Conservation (phyloP, 2,113 vertebrate genomes). For the Nanorana parkeri region DNA sequence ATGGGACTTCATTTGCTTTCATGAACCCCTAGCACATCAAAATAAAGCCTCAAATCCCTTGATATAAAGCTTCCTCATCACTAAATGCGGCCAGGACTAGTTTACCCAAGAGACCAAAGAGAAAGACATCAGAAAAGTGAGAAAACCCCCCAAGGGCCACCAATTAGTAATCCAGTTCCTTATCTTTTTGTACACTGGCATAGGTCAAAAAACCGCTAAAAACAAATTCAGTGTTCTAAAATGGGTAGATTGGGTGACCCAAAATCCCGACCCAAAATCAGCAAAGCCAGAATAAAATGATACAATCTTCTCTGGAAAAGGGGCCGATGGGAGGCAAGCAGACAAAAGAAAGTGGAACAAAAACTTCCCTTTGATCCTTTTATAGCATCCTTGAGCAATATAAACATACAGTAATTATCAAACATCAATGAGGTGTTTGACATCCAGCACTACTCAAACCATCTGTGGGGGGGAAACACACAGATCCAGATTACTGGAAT, state of each 20-base stretch:
- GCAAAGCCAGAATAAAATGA: background rate
- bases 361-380: constrained; percentile 1
- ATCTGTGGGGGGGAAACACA: no score
- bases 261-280: background rate
- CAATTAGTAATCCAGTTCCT: background rate
- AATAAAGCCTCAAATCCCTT: background rate
- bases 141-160: background rate
- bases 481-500: no score
- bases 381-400: background rate
- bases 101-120: background rate
- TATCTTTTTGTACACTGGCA: background rate
- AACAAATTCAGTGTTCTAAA: background rate
- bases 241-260: background rate
- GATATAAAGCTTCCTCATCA: background rate
- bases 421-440: constrained; percentile 8
- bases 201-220: background rate
- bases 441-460: no score
- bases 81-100: background rate
- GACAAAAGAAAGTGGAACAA: background rate
- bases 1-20: background rate
- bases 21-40: background rate
- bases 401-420: constrained; percentile 8
- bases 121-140: background rate
- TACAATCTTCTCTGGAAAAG: background rate
- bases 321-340: background rate